These are phyloP conservation scores for Anastrepha obliqua DNA, from an alignment of 1,140 invertebrate genomes.

Conservation along the genomic window DNA sequence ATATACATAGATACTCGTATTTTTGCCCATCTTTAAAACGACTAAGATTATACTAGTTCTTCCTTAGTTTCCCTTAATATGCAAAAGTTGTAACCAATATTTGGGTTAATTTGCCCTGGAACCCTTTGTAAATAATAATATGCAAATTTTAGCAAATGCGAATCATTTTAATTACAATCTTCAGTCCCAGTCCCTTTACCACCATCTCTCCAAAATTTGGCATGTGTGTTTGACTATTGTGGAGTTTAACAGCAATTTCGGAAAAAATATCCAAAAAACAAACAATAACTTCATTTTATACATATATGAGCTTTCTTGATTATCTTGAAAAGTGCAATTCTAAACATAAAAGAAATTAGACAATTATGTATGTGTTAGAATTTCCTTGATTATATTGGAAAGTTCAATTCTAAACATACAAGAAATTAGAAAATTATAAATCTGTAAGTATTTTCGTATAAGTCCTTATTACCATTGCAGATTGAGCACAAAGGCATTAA, in stretches of 20 bases:
- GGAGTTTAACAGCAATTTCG: conserved; percentile 22
- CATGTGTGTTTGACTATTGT: conserved; percentile 40
- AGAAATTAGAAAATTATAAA: background rate
- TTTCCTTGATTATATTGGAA: background rate
- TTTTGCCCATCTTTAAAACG: background rate
- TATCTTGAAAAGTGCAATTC: no score
- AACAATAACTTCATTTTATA: background rate
- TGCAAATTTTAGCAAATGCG: background rate
- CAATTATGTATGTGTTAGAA: background rate
- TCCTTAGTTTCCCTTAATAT: no score
- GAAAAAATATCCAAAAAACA: background rate
- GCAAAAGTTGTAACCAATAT: no score
- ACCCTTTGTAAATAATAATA: background rate
- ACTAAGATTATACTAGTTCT: background rate
- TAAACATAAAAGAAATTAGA: background rate
- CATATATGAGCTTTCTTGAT: conserved; percentile 1
- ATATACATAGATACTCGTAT: background rate
- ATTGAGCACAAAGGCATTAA: conserved; percentile 36
- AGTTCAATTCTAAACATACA: background rate
- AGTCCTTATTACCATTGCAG: background rate
- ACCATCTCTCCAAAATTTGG: background rate
- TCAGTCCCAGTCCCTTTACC: background rate
- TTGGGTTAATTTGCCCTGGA: no score
- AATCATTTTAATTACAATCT: background rate
- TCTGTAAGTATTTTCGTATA: background rate